These are phyloP conservation scores for Diabrotica undecimpunctata DNA, from an alignment of 1,140 invertebrate species.

Conservation along the genomic window DNA sequence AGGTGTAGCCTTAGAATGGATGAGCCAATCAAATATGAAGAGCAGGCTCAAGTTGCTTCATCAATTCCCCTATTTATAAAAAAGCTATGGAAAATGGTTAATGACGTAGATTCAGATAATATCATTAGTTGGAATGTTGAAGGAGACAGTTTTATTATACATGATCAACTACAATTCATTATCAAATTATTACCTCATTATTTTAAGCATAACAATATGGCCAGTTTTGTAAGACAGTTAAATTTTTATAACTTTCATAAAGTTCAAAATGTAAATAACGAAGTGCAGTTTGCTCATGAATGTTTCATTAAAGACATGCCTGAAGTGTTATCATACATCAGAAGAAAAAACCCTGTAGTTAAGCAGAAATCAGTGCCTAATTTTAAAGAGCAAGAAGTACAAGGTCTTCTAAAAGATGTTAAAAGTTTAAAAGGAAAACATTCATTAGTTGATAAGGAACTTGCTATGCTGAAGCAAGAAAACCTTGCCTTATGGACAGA, in stretches of 20 bases:
- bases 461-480: constrained; percentile 29
- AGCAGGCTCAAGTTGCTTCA: neutral
- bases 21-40: neutral
- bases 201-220: constrained; percentile 36
- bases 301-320: constrained; percentile 31
- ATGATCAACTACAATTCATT: constrained; percentile 30
- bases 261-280: constrained; percentile 19
- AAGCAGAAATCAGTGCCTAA: constrained; percentile 10
- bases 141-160: constrained; percentile 34
- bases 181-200: constrained; percentile 31
- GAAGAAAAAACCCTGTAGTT: constrained; percentile 26
- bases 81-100: constrained; percentile 36
- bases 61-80: constrained; percentile 29
- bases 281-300: constrained; percentile 28
- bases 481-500: constrained; percentile 32
- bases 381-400: constrained; percentile 10
- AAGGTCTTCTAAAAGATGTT: constrained; percentile 19
- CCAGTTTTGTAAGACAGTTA: constrained; percentile 35
- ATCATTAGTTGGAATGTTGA: constrained; percentile 31
- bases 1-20: no score
- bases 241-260: constrained; percentile 38
- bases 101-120: constrained; percentile 23
- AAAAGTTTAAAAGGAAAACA: constrained; percentile 27
- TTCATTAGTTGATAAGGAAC: constrained; percentile 22
- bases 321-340: constrained; percentile 28